Conservation (phyloP, 2,113 vertebrate genomes). For the Pogonocichla stellata region DNA sequence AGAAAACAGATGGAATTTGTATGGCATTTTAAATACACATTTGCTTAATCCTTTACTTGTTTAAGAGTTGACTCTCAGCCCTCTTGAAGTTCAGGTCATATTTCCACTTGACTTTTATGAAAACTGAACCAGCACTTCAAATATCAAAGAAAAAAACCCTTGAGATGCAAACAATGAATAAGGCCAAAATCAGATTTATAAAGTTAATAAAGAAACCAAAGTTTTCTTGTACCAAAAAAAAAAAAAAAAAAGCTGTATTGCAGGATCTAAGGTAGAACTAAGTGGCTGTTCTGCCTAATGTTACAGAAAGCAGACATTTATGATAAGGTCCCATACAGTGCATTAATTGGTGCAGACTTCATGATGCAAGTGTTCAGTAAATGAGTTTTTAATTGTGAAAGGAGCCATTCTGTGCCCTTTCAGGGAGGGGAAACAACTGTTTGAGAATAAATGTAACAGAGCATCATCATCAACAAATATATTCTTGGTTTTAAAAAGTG, state of each 20-base stretch:
- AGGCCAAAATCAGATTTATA: not conserved
- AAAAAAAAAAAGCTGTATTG: not conserved
- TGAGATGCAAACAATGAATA: not conserved
- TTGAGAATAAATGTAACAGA: not conserved
- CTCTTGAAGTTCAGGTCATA: slow-evolving; percentile 11
- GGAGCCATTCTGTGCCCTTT: not conserved
- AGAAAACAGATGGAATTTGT: not conserved
- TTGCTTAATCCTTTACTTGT: slow-evolving; percentile 13
- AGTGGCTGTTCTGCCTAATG: not conserved
- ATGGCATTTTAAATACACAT: slow-evolving; percentile 3
- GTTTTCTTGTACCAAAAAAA: not conserved
- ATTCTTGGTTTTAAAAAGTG: not conserved
- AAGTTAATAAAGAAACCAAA: not conserved
- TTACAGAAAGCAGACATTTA: not conserved
- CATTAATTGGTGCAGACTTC: not conserved
- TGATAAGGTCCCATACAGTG: not conserved
- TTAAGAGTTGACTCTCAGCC: not conserved
- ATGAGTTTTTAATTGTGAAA: not conserved
- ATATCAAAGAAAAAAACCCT: not conserved
- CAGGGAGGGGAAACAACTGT: not conserved
- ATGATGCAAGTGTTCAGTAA: not conserved
- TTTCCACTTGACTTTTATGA: slow-evolving; percentile 19
- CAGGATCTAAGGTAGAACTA: not conserved
- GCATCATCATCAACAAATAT: not conserved
- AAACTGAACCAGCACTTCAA: slow-evolving; percentile 11